A percentile compares a stretch with the other conserved stretches of the same genome.
These are phyloP conservation scores for Eriocheir sinensis DNA, from an alignment of 1,140 invertebrate species.

Conservation along the genomic window DNA sequence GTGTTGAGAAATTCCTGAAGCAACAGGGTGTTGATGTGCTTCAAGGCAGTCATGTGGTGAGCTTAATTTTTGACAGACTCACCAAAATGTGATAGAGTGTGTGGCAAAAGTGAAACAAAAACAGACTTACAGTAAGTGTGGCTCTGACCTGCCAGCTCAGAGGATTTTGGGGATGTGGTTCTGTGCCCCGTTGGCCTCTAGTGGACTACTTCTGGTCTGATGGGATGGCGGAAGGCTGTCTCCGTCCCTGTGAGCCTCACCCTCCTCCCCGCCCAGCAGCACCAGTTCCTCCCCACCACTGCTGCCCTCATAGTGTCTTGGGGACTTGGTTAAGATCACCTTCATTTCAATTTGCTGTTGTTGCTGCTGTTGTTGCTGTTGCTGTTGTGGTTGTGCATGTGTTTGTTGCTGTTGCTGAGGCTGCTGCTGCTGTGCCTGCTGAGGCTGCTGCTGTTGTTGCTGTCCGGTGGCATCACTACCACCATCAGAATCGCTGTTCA, in stretches of 20 bases:
- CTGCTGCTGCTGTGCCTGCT: conserved; percentile 54
- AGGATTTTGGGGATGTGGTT: conserved; percentile 66
- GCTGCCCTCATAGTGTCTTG: conserved; percentile 59
- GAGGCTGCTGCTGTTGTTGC: conserved; percentile 48
- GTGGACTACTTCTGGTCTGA: conserved; percentile 36
- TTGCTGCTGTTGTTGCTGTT: not conserved
- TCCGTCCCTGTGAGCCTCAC: not conserved
- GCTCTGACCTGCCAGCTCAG: conserved; percentile 24
- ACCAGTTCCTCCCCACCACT: conserved; percentile 41
- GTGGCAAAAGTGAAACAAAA: not conserved
- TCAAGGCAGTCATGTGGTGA: too few relatives aligned
- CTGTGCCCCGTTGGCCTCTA: conserved; percentile 62
- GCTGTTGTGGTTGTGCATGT: not conserved
- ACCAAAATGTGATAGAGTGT: not conserved
- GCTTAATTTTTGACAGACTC: too few relatives aligned
- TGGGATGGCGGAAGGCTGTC: not conserved
- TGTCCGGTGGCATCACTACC: conserved; percentile 55
- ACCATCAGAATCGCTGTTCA: conserved; percentile 71
- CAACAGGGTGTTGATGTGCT: too few relatives aligned
- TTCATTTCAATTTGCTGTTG: conserved; percentile 41
- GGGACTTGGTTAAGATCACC: conserved; percentile 55
- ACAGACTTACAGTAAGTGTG: not conserved
- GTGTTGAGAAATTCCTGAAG: too few relatives aligned
- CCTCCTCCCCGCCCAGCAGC: not conserved
- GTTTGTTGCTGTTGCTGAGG: not conserved